phyloP scores from a whole-genome alignment of 2,113 vertebrate species.

The Mirza zaza region DNA sequence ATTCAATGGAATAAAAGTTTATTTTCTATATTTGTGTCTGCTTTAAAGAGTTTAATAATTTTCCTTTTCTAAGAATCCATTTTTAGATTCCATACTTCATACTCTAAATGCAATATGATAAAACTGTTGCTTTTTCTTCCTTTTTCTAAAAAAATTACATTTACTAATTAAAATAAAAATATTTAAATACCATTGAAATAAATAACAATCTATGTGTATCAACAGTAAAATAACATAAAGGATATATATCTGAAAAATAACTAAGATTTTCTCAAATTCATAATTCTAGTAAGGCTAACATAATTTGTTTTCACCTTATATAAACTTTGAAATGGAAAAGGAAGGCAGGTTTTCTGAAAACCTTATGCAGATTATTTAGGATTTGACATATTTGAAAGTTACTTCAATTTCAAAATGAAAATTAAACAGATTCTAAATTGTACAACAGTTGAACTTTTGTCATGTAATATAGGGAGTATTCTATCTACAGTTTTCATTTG shows the following conservation, averaged over 20 bases:
- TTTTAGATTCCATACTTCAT: constrained; percentile 65
- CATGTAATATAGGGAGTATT: not conserved
- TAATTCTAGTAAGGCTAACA: constrained; percentile 43
- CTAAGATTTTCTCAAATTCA: constrained; percentile 19
- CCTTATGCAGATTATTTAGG: not conserved
- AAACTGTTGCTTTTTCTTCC: constrained; percentile 43
- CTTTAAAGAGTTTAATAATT: constrained; percentile 79
- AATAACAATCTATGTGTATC: constrained; percentile 30
- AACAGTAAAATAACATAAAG: constrained; percentile 62
- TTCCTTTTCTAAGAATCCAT: constrained; percentile 71
- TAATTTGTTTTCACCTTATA: constrained; percentile 45
- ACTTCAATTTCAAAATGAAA: not conserved
- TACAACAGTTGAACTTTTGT: not conserved
- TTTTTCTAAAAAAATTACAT: constrained; percentile 47
- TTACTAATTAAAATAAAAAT: constrained; percentile 62
- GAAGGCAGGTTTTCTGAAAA: constrained; percentile 24
- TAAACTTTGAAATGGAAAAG: constrained; percentile 55
- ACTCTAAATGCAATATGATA: constrained; percentile 55
- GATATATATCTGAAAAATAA: constrained; percentile 23
- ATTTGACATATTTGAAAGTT: constrained; percentile 43
- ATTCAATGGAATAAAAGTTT: constrained; percentile 80
- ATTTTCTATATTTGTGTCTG: constrained; percentile 78
- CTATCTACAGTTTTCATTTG: not conserved
- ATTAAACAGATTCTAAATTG: constrained; percentile 37
- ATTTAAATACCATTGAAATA: constrained; percentile 50